Percentiles rank a stretch among this genome's conserved stretches.
Conservation (phyloP, 2,888 invertebrate species). For the Andrena hattorfiana region DNA sequence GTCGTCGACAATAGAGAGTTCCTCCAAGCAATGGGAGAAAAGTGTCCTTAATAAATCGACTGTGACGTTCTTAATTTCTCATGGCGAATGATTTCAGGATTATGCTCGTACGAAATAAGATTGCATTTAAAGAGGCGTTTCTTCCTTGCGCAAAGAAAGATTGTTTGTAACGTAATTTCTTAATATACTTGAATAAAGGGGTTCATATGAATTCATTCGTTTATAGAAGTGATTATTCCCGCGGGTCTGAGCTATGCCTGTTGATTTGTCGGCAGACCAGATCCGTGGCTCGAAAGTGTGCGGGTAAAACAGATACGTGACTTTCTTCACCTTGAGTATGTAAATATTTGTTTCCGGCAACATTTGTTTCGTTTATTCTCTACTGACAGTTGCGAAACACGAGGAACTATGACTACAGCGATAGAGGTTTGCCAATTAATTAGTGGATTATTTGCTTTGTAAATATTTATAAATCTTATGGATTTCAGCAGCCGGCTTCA, state of each 20-base stretch:
- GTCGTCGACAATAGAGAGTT: constrained; percentile 88
- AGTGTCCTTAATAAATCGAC: constrained; percentile 66
- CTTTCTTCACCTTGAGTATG: constrained; percentile 37
- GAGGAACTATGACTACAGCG: constrained; percentile 23
- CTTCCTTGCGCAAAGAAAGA: constrained; percentile 29
- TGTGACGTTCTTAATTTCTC: constrained; percentile 15
- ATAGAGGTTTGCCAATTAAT: constrained; percentile 43
- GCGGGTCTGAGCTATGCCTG: neutral
- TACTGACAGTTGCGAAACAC: constrained; percentile 13
- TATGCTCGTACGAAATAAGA: neutral
- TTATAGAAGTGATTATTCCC: constrained; percentile 12
- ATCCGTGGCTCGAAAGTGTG: constrained; percentile 30
- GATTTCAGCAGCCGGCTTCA: constrained; percentile 63
- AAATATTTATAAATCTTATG: constrained; percentile 9
- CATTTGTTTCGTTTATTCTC: constrained; percentile 18
- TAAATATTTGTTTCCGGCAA: constrained; percentile 45
- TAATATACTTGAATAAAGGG: constrained; percentile 67
- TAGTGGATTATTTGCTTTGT: neutral
- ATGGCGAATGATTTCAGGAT: constrained; percentile 21
- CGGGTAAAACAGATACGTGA: neutral
- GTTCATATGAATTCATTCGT: constrained; percentile 55
- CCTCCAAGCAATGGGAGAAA: constrained; percentile 80
- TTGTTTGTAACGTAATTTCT: constrained; percentile 61
- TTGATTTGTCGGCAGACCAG: neutral
- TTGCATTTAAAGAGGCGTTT: constrained; percentile 19